These are phyloP conservation scores for Trissonchulus latispiculum DNA, from an alignment of 2,888 invertebrate genomes.

Conservation along the genomic window DNA sequence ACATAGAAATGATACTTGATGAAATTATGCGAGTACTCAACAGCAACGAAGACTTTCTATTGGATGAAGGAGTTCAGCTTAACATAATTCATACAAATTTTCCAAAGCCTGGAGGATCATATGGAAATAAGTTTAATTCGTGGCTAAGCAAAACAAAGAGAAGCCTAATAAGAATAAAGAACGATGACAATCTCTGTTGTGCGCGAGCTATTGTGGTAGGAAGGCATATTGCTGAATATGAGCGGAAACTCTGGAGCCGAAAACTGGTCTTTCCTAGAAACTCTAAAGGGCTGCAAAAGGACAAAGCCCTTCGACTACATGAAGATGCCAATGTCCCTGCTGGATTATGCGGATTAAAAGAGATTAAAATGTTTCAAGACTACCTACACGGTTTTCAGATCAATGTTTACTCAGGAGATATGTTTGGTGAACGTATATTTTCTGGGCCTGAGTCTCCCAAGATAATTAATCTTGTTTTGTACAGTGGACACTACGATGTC, in stretches of 20 bases:
- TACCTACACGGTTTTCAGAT: not conserved
- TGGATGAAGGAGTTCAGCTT: not conserved
- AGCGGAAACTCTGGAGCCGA: not conserved
- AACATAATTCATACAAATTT: constrained; percentile 5
- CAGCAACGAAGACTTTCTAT: not conserved
- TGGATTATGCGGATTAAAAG: not conserved
- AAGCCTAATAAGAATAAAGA: constrained; percentile 1
- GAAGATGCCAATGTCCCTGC: not conserved
- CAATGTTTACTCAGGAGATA: not conserved
- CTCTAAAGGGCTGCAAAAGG: not conserved
- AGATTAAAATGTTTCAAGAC: not conserved
- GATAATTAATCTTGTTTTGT: not conserved
- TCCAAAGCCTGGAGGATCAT: not conserved
- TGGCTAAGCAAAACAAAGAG: not conserved
- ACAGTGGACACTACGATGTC: not conserved
- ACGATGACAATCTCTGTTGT: not conserved
- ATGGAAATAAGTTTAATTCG: not conserved
- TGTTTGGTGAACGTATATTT: constrained; percentile 16
- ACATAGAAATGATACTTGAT: too few species aligned
- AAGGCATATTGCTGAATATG: not conserved
- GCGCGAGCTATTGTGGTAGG: not conserved
- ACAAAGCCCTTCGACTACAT: not conserved
- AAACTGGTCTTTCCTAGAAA: not conserved
- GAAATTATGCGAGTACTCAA: too few species aligned
- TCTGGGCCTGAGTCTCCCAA: not conserved